phyloP scores from a whole-genome alignment of 2,888 invertebrate species.

The Lasioglossum morio region DNA sequence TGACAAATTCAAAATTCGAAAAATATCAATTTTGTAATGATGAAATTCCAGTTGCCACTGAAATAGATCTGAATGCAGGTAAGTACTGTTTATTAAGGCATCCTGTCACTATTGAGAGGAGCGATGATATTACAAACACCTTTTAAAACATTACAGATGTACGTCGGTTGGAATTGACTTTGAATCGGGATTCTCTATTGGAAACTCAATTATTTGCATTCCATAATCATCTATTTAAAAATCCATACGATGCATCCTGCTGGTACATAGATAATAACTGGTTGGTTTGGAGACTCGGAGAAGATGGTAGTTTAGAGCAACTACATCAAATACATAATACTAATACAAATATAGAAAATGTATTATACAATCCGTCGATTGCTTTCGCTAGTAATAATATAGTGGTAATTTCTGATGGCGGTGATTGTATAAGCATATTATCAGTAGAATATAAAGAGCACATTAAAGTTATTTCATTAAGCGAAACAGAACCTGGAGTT shows the following conservation, averaged over 20 bases:
- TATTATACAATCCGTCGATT: constrained; percentile 79
- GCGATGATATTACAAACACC: background rate
- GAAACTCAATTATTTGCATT: constrained; percentile 82
- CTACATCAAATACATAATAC: constrained; percentile 60
- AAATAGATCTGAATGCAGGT: constrained; percentile 74
- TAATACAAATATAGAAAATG: constrained; percentile 30
- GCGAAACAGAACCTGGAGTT: constrained; percentile 74
- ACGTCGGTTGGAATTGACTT: constrained; percentile 74
- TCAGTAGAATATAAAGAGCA: constrained; percentile 39
- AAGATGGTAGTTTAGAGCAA: constrained; percentile 61
- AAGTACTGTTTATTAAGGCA: constrained; percentile 38
- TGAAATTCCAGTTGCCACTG: constrained; percentile 64
- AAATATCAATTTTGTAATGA: constrained; percentile 81
- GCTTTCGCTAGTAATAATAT: constrained; percentile 76
- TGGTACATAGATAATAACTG: constrained; percentile 79
- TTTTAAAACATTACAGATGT: constrained; percentile 74
- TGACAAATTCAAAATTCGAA: constrained; percentile 78
- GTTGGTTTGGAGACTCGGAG: constrained; percentile 75
- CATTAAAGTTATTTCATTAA: constrained; percentile 57
- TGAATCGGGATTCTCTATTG: constrained; percentile 79
- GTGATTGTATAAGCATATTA: constrained; percentile 73
- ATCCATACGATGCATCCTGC: constrained; percentile 78
- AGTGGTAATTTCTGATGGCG: constrained; percentile 74
- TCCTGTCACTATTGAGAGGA: background rate
- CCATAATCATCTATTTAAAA: constrained; percentile 82